These are phyloP conservation scores for Fistularia tabacaria DNA, from an alignment of 2,797 vertebrate species.

Conservation along the genomic window DNA sequence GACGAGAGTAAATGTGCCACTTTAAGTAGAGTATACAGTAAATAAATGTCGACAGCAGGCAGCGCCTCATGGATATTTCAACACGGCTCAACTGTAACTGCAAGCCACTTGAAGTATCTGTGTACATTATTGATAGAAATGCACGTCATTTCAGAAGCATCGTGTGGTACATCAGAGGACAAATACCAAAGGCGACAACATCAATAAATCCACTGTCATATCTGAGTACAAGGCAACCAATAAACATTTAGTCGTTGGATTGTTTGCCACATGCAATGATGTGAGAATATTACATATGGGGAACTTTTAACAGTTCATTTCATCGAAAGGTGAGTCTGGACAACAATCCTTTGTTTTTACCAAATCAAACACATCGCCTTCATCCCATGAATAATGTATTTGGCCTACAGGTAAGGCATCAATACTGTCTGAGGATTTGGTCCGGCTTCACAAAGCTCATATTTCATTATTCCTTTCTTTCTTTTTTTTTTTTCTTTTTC, in stretches of 20 bases:
- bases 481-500: background rate
- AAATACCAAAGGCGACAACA: constrained; percentile 48
- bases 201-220: constrained; percentile 45
- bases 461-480: background rate
- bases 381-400: constrained; percentile 39
- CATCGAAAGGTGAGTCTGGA: constrained; percentile 17
- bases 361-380: constrained; percentile 21
- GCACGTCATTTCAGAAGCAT: constrained; percentile 36
- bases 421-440: constrained; percentile 34
- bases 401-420: constrained; percentile 36
- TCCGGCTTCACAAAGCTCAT: constrained; percentile 24
- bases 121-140: constrained; percentile 33
- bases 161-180: constrained; percentile 32
- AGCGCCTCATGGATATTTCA: constrained; percentile 31
- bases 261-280: constrained; percentile 50
- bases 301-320: no score
- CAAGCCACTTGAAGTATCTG: constrained; percentile 26
- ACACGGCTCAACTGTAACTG: constrained; percentile 28
- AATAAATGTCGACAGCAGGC: constrained; percentile 24
- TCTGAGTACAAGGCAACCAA: constrained; percentile 43
- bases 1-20: background rate
- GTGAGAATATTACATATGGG: no score
- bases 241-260: constrained; percentile 46
- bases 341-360: constrained; percentile 9
- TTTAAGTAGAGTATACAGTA: constrained; percentile 13